Percentiles rank a stretch among this genome's conserved stretches.
These are phyloP conservation scores for Meriones unguiculatus DNA, from an alignment of 2,113 vertebrate species.

Conservation along the genomic window DNA sequence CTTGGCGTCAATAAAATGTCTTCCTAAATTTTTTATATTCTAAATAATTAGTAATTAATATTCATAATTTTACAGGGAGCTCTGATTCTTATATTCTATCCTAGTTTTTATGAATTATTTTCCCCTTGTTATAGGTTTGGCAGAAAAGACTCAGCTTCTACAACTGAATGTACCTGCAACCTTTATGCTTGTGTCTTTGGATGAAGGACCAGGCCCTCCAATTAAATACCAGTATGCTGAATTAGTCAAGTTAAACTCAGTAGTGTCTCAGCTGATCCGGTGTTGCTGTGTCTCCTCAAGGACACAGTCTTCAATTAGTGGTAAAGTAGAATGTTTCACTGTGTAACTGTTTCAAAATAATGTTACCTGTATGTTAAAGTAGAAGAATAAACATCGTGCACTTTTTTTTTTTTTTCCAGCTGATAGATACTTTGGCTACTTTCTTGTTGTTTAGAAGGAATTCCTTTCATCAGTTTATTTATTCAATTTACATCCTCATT, in stretches of 20 bases:
- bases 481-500: no score
- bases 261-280: constrained; percentile 97
- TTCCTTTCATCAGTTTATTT: no score
- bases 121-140: constrained; percentile 87
- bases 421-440: not conserved
- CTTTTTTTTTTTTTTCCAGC: not conserved
- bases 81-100: not conserved
- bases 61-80: not conserved
- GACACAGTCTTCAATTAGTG: constrained; percentile 99
- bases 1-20: not conserved
- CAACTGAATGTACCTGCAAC: constrained; percentile 98
- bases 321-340: constrained; percentile 82
- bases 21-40: not conserved
- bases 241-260: constrained; percentile 98
- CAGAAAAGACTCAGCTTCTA: constrained; percentile 97
- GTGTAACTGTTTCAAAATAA: not conserved
- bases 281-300: constrained; percentile 98
- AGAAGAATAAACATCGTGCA: not conserved
- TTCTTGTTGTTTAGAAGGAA: not conserved
- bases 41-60: not conserved
- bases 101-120: not conserved
- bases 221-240: constrained; percentile 99
- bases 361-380: not conserved
- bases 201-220: constrained; percentile 98
- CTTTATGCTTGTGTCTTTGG: constrained; percentile 99